Evolutionary conservation across 1,140 invertebrate species (phyloP).

Genomic region (Teleogryllus occipitalis): DNA sequence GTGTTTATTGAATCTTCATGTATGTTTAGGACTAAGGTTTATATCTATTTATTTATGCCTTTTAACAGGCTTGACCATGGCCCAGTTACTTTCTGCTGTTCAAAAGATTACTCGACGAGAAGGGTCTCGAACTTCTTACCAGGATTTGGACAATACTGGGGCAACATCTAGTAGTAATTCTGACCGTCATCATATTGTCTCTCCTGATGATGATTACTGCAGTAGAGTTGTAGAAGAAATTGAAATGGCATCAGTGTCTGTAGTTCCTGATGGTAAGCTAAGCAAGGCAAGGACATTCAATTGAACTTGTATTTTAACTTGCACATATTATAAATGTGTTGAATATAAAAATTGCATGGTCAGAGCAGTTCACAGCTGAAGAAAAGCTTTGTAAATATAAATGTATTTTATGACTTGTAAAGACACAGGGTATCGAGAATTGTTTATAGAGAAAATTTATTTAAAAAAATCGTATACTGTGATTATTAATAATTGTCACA

Average conservation of each 20-base stretch:
- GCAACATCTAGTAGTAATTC: not conserved
- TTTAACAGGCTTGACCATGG: not conserved
- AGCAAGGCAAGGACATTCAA: not conserved
- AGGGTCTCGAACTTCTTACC: not conserved
- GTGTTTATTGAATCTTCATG: too few species aligned
- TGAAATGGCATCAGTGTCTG: constrained; percentile 71
- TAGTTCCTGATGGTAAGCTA: constrained; percentile 64
- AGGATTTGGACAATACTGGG: constrained; percentile 15
- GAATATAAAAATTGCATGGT: not conserved
- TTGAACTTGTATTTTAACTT: constrained; percentile 11
- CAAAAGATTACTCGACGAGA: not conserved
- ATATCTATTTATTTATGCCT: too few species aligned
- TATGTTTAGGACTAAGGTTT: too few species aligned
- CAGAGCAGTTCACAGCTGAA: not conserved
- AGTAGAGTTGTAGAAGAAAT: constrained; percentile 48
- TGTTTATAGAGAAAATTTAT: too few species aligned
- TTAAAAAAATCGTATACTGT: too few species aligned
- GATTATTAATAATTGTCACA: too few species aligned
- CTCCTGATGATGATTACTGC: constrained; percentile 7
- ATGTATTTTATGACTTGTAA: too few species aligned
- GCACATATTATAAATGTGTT: not conserved
- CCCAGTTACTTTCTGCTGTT: constrained; percentile 10
- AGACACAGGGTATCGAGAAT: too few species aligned
- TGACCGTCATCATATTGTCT: not conserved
- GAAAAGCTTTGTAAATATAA: not conserved